These are phyloP conservation scores for Emys orbicularis DNA, from an alignment of 2,797 vertebrate genomes.

Conservation along the genomic window DNA sequence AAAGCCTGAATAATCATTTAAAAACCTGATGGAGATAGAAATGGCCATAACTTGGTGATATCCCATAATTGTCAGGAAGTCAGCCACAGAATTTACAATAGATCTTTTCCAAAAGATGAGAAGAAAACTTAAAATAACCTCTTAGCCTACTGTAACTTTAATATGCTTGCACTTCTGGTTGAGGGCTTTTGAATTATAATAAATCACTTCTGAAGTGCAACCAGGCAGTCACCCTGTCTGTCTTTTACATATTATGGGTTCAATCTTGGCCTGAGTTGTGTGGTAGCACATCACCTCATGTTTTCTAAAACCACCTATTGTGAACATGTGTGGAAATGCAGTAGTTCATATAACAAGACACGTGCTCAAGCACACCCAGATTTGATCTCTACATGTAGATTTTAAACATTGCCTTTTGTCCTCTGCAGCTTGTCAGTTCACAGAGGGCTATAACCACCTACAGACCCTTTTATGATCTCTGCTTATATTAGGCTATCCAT, in stretches of 20 bases:
- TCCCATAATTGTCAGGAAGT: slow-evolving; percentile 59
- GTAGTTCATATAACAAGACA: not conserved
- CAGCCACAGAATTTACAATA: slow-evolving; percentile 65
- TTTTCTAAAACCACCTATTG: not conserved
- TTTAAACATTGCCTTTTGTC: not conserved
- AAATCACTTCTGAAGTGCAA: fast-evolving
- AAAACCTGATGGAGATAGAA: slow-evolving; percentile 80
- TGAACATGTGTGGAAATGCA: fast-evolving
- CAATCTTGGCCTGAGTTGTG: not conserved
- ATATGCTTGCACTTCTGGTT: not conserved
- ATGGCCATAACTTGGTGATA: slow-evolving; percentile 54
- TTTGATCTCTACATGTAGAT: not conserved
- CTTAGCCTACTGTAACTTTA: not conserved
- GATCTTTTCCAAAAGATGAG: slow-evolving; percentile 56
- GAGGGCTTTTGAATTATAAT: not conserved
- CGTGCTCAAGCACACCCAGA: not conserved
- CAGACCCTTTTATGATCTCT: not conserved
- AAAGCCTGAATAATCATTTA: slow-evolving; percentile 84
- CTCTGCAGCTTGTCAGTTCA: not conserved
- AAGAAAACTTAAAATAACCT: slow-evolving; percentile 57
- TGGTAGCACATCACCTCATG: not conserved
- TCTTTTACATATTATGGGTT: fast-evolving
- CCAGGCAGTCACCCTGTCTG: not conserved
- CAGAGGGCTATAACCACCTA: not conserved
- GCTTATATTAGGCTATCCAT: not conserved